These are phyloP conservation scores for Drosophila silvestris DNA, from an alignment of 2,888 invertebrate species.

Conservation along the genomic window DNA sequence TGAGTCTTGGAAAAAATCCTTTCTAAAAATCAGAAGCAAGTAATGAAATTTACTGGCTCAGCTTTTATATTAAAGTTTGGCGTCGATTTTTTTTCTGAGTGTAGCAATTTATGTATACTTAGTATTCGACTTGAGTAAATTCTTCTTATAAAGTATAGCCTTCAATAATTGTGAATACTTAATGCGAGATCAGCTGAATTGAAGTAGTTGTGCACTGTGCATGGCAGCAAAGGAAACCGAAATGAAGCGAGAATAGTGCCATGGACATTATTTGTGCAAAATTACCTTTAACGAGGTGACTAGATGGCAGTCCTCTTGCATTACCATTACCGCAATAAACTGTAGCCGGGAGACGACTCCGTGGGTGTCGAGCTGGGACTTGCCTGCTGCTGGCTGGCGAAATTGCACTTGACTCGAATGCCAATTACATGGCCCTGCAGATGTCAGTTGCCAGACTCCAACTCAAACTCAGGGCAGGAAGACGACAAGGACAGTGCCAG, in stretches of 20 bases:
- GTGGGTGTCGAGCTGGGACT: conserved; percentile 44
- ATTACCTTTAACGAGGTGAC: conserved; percentile 81
- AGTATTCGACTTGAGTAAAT: background rate
- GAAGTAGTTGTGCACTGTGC: background rate
- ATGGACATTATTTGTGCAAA: conserved; percentile 79
- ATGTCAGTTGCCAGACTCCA: conserved; percentile 65
- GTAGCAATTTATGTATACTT: background rate
- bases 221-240: conserved; percentile 19
- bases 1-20: no score
- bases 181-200: background rate
- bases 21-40: no score
- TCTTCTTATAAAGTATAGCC: background rate
- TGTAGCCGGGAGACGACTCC: conserved; percentile 44
- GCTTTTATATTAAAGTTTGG: background rate
- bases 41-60: no score
- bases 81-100: background rate
- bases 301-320: conserved; percentile 76
- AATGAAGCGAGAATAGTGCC: conserved; percentile 56
- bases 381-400: conserved; percentile 58
- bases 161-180: background rate
- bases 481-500: conserved; percentile 34
- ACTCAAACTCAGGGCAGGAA: conserved; percentile 11
- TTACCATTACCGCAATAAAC: conserved; percentile 81
- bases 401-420: conserved; percentile 81
- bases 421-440: conserved; percentile 76